A percentile compares a stretch with the other conserved stretches of the same genome.
phyloP scores from a whole-genome alignment of 2,113 vertebrate species.

The Sakesphorus luctuosus region DNA sequence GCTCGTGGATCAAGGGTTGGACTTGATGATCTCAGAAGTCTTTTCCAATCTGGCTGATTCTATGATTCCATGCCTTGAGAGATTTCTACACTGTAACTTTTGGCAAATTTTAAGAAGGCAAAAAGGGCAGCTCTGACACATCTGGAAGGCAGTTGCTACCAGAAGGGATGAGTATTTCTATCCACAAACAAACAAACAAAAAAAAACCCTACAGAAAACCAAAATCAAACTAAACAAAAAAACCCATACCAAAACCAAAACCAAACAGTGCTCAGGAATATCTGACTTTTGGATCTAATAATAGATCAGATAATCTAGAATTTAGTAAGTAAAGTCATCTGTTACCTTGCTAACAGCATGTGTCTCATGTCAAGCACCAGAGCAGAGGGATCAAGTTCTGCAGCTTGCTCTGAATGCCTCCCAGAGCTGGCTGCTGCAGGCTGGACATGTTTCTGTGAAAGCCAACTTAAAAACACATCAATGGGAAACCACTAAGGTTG shows the following conservation, averaged over 20 bases:
- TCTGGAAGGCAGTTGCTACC: not conserved
- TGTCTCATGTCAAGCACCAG: not conserved
- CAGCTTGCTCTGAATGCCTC: not conserved
- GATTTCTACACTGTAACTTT: not conserved
- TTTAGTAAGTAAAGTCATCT: not conserved
- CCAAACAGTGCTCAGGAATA: not conserved
- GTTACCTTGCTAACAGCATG: fast-evolving
- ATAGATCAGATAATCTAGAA: not conserved
- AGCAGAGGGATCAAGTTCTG: not conserved
- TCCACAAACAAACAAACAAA: not conserved
- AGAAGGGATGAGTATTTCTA: not conserved
- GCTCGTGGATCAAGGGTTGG: no score
- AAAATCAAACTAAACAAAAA: not conserved
- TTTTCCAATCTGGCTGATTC: no score
- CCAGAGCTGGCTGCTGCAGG: not conserved
- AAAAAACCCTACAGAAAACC: fast-evolving
- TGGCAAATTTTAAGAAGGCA: not conserved
- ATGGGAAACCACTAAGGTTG: not conserved
- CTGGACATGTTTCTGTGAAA: not conserved
- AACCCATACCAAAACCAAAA: not conserved
- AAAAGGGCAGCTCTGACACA: not conserved
- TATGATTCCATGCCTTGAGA: fast-evolving
- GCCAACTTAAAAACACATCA: not conserved
- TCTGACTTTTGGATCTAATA: not conserved
- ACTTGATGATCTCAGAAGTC: no score